A percentile compares a stretch with the other conserved stretches of the same genome.
phyloP scores from a whole-genome alignment of 2,113 vertebrate genomes.

The Lagopus muta region DNA sequence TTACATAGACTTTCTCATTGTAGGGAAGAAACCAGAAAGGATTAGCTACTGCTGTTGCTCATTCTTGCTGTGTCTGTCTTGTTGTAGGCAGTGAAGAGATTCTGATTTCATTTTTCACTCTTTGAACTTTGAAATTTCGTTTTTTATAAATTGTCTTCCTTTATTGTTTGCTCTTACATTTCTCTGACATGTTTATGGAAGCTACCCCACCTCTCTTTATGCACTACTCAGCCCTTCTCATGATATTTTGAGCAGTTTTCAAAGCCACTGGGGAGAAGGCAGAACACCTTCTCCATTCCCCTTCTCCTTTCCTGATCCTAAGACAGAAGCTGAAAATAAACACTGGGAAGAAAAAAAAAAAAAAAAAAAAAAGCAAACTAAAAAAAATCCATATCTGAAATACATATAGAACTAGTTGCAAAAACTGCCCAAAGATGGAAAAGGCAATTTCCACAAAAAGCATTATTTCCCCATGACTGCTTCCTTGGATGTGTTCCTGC shows the following conservation, averaged over 20 bases:
- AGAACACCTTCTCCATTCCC: neutral
- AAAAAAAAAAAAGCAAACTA: too few relatives aligned
- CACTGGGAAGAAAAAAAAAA: too few relatives aligned
- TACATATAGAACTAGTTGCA: neutral
- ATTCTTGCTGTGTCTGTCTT: neutral
- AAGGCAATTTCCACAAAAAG: neutral
- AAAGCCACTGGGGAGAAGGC: neutral
- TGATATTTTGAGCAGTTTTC: neutral
- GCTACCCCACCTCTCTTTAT: neutral
- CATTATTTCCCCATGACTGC: accelerated
- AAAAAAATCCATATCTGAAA: neutral
- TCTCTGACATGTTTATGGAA: neutral
- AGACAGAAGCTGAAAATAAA: neutral
- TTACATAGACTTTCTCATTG: neutral
- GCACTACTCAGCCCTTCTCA: neutral
- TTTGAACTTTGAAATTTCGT: neutral
- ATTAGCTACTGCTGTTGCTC: neutral
- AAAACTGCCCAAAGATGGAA: neutral
- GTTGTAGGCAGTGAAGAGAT: neutral
- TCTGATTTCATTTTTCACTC: neutral
- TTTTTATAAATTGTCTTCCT: neutral
- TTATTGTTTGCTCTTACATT: neutral
- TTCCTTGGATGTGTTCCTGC: neutral
- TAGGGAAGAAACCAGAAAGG: neutral
- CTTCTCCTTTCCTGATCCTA: accelerated